A percentile compares a stretch with the other conserved stretches of the same genome.
Conservation (phyloP, 92 coral and sea anemone species). For the Virgularia gustaviana region DNA sequence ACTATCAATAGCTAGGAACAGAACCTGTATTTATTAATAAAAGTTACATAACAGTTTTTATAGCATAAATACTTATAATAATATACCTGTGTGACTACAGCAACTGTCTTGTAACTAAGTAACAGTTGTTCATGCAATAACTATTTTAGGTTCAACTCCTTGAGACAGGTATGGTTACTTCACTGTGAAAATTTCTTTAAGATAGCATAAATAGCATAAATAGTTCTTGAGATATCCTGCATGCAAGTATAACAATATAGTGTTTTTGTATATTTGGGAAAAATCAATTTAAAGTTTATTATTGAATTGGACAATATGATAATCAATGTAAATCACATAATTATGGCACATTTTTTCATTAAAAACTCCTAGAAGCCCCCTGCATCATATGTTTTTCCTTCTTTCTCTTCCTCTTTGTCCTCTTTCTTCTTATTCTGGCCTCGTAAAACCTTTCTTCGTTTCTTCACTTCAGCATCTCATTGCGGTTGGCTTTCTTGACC, state of each 20-base stretch:
- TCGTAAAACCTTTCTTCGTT: neutral
- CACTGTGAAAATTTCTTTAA: neutral
- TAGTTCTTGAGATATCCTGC: conserved; percentile 1
- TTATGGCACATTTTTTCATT: neutral
- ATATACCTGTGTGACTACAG: neutral
- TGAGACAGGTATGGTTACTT: neutral
- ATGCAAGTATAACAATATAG: neutral
- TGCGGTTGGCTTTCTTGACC: neutral
- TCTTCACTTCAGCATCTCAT: neutral
- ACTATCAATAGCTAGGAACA: neutral
- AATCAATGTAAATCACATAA: neutral
- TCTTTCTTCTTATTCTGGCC: neutral
- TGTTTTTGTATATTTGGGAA: neutral
- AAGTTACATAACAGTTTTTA: neutral
- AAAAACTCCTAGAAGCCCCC: neutral
- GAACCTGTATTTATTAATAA: neutral
- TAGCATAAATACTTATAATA: neutral
- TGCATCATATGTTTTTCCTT: neutral
- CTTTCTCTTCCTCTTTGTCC: neutral
- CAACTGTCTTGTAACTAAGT: neutral
- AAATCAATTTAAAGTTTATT: neutral
- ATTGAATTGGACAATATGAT: too few relatives aligned
- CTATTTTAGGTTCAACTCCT: neutral
- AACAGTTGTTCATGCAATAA: neutral
- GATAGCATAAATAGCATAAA: neutral